These are phyloP conservation scores for Callocephalon fimbriatum DNA, from an alignment of 2,113 vertebrate genomes.

Conservation along the genomic window DNA sequence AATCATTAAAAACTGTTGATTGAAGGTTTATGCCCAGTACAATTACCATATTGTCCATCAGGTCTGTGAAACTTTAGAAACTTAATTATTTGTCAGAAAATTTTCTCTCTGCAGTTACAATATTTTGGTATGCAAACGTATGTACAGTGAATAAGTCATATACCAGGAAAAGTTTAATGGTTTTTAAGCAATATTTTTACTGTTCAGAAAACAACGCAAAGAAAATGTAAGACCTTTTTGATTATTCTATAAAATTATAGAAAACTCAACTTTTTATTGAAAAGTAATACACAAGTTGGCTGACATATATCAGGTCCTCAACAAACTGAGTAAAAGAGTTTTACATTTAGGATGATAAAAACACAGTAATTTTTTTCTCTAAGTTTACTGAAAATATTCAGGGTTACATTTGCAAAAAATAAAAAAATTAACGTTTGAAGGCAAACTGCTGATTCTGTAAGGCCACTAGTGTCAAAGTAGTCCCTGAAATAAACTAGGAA, in stretches of 20 bases:
- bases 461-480: not conserved
- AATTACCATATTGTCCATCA: not conserved
- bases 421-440: not conserved
- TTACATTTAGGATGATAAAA: not conserved
- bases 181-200: not conserved
- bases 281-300: not conserved
- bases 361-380: not conserved
- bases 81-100: not conserved
- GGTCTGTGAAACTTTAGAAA: not conserved
- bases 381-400: not conserved
- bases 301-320: not conserved
- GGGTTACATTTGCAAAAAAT: not conserved
- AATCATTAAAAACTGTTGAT: not conserved
- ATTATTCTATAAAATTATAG: not conserved
- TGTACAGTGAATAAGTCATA: not conserved
- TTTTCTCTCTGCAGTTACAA: not conserved
- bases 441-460: not conserved
- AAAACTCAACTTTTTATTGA: not conserved
- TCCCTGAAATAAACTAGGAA: not conserved
- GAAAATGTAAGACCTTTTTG: not conserved
- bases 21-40: not conserved
- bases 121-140: not conserved
- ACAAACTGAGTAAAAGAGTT: not conserved
- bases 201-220: not conserved
- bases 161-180: not conserved